These are phyloP conservation scores for Lasiurus borealis DNA, from an alignment of 2,113 vertebrate species.

Conservation along the genomic window DNA sequence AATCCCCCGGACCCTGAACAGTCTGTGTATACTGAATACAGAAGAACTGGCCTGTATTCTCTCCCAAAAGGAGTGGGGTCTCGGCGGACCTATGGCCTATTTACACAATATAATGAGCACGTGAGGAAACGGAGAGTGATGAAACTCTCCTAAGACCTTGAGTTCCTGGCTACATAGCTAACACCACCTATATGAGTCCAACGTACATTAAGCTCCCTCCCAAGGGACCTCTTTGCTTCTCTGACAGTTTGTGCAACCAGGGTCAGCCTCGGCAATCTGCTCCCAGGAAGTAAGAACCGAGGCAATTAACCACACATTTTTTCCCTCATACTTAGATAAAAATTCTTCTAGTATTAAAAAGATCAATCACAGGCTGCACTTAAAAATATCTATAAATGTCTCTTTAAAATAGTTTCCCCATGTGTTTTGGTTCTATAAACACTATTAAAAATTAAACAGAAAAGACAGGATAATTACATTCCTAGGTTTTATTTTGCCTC, in stretches of 20 bases:
- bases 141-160: neutral
- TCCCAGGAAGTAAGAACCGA: neutral
- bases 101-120: neutral
- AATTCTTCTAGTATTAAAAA: slow-evolving; percentile 64
- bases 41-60: neutral
- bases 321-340: slow-evolving; percentile 9
- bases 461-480: neutral
- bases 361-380: slow-evolving; percentile 15
- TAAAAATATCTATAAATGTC: slow-evolving; percentile 55
- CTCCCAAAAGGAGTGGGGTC: neutral
- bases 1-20: fast-evolving
- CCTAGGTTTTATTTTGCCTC: neutral
- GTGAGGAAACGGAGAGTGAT: neutral
- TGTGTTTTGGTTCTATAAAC: slow-evolving; percentile 56
- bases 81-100: neutral
- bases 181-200: neutral
- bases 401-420: slow-evolving; percentile 58
- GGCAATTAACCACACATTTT: neutral
- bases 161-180: neutral
- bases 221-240: neutral
- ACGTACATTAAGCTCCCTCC: neutral
- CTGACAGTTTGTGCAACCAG: neutral
- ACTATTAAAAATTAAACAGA: slow-evolving; percentile 57
- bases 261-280: neutral
- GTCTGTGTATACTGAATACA: neutral